Evolutionary conservation across 1,140 invertebrate species (phyloP).

Genomic region (Harlomillsia oculata): DNA sequence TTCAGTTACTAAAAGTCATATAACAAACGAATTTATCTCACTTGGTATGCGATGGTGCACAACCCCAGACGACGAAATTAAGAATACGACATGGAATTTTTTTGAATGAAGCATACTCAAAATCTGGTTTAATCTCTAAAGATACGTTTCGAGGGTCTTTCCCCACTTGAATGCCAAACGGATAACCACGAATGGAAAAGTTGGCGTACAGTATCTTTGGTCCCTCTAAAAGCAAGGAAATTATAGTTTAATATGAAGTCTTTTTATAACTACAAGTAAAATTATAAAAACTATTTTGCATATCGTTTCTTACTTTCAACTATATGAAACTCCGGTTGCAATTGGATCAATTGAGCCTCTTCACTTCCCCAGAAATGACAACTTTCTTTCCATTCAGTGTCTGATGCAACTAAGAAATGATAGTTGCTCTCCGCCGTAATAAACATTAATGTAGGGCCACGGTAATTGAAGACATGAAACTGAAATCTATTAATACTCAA

Average conservation of each 20-base stretch:
- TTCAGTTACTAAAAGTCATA: slow-evolving; percentile 37
- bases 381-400: slow-evolving; percentile 75
- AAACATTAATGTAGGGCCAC: slow-evolving; percentile 70
- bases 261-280: neutral
- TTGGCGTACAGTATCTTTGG: slow-evolving; percentile 74
- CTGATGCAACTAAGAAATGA: slow-evolving; percentile 63
- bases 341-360: slow-evolving; percentile 63
- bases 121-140: slow-evolving; percentile 61
- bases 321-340: slow-evolving; percentile 60
- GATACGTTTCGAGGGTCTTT: slow-evolving; percentile 63
- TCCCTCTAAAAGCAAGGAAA: slow-evolving; percentile 46
- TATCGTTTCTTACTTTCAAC: slow-evolving; percentile 44
- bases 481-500: slow-evolving; percentile 75
- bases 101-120: slow-evolving; percentile 49
- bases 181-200: slow-evolving; percentile 68
- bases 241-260: neutral
- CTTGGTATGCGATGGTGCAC: slow-evolving; percentile 48
- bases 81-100: slow-evolving; percentile 54
- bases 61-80: slow-evolving; percentile 70
- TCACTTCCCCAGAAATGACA: slow-evolving; percentile 73
- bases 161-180: slow-evolving; percentile 70
- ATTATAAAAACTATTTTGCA: slow-evolving; percentile 2
- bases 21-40: slow-evolving; percentile 36
- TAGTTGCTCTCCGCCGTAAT: slow-evolving; percentile 56
- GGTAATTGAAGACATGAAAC: slow-evolving; percentile 74